These are phyloP conservation scores for Bos taurus DNA, from an alignment of 2,113 vertebrate genomes.

Conservation along the genomic window DNA sequence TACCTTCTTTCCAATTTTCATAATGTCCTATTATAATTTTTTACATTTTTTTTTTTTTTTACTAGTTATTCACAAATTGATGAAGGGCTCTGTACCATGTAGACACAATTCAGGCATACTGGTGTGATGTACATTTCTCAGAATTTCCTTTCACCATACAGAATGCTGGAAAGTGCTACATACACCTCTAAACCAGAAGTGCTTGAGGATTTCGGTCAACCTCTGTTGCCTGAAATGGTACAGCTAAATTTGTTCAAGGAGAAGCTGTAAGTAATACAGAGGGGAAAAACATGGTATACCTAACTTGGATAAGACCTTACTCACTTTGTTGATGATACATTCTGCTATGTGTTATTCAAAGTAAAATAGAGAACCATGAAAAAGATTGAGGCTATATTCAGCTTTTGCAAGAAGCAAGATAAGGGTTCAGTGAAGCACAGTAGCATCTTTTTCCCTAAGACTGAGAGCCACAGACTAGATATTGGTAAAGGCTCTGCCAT, in stretches of 20 bases:
- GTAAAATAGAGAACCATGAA: not conserved
- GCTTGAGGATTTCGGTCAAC: not conserved
- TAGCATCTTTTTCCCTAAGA: constrained; percentile 13
- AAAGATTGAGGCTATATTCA: constrained; percentile 11
- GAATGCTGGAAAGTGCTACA: not conserved
- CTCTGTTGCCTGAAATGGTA: not conserved
- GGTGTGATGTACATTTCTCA: not conserved
- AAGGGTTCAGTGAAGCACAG: constrained; percentile 45
- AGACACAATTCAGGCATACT: not conserved
- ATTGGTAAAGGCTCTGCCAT: constrained; percentile 44
- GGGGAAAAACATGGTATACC: not conserved
- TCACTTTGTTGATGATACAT: not conserved
- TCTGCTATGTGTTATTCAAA: not conserved
- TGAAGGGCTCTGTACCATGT: not conserved
- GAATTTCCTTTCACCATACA: not conserved
- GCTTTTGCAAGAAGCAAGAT: constrained; percentile 25
- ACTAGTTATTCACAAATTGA: not conserved
- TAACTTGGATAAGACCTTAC: not conserved
- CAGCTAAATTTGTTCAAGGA: not conserved
- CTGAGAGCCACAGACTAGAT: constrained; percentile 30
- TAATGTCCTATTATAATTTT: not conserved
- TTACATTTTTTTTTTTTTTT: not conserved
- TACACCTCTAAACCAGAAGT: not conserved
- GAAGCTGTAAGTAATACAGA: not conserved
- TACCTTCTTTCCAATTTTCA: not conserved